Percentiles rank a stretch among this genome's conserved stretches.
phyloP scores from a whole-genome alignment of 1,140 invertebrate species.

The Megalonaias nervosa region DNA sequence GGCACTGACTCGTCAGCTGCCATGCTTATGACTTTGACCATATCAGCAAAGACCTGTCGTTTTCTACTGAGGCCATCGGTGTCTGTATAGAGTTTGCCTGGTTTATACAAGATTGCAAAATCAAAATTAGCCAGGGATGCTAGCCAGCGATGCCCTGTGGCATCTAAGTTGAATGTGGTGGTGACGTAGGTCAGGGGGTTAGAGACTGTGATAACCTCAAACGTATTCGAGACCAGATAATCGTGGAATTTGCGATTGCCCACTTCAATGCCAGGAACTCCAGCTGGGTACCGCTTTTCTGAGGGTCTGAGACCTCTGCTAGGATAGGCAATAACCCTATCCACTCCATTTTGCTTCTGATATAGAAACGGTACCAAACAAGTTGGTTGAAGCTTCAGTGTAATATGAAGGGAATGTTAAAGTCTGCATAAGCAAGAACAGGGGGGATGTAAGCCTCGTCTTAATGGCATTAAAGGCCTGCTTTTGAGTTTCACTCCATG shows the following conservation, averaged over 20 bases:
- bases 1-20: no score
- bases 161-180: conserved; percentile 21
- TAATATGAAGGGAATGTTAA: conserved; percentile 62
- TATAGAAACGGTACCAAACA: conserved; percentile 70
- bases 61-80: no score
- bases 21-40: no score
- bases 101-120: neutral
- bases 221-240: conserved; percentile 20
- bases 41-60: no score
- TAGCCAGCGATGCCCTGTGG: conserved; percentile 26
- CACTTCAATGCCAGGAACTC: no score
- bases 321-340: conserved; percentile 46
- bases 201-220: conserved; percentile 18
- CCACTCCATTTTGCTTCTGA: conserved; percentile 59
- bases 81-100: no score
- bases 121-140: conserved; percentile 18
- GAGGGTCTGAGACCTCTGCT: conserved; percentile 15
- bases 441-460: conserved; percentile 23
- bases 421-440: conserved; percentile 60
- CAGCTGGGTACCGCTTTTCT: no score
- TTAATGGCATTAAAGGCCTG: neutral
- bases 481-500: no score
- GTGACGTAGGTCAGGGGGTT: conserved; percentile 26
- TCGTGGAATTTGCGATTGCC: conserved; percentile 9
- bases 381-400: conserved; percentile 68